Percentiles rank a stretch among this genome's conserved stretches.
Conservation (phyloP, 2,888 invertebrate genomes). For the Meiosimyza decipiens region DNA sequence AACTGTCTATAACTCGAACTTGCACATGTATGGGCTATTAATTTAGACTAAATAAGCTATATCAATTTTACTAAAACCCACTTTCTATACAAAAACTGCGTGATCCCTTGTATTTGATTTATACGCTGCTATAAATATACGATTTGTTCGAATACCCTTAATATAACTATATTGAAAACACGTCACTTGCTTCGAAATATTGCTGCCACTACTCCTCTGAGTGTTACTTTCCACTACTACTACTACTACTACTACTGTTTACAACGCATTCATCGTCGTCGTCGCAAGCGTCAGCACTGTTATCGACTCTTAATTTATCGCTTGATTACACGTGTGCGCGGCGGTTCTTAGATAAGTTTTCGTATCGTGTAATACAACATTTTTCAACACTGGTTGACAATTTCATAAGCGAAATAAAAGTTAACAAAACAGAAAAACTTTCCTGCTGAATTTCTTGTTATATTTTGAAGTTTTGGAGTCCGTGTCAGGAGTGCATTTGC, state of each 20-base stretch:
- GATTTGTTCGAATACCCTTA: too few relatives aligned
- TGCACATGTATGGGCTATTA: too few relatives aligned
- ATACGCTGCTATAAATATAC: too few relatives aligned
- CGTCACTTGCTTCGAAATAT: not conserved
- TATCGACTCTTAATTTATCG: not conserved
- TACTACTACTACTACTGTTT: slow-evolving; percentile 29
- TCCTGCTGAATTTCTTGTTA: not conserved
- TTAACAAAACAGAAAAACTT: not conserved
- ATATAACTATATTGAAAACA: too few relatives aligned
- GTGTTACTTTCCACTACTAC: not conserved
- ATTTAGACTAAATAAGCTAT: too few relatives aligned
- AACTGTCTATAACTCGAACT: too few relatives aligned
- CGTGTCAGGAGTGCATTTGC: slow-evolving; percentile 99
- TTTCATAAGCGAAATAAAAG: slow-evolving; percentile 32
- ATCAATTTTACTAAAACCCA: too few relatives aligned
- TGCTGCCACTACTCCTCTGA: not conserved
- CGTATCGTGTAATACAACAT: not conserved
- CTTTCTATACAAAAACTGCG: too few relatives aligned
- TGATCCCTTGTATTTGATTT: too few relatives aligned
- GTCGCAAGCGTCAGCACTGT: slow-evolving; percentile 15
- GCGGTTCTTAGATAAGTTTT: not conserved
- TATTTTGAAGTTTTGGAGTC: slow-evolving; percentile 76
- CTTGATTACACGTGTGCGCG: too few relatives aligned
- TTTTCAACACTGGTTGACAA: slow-evolving; percentile 30
- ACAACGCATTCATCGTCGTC: slow-evolving; percentile 35